These are phyloP conservation scores for Gobio gobio DNA, from an alignment of 2,113 vertebrate species.

Conservation along the genomic window DNA sequence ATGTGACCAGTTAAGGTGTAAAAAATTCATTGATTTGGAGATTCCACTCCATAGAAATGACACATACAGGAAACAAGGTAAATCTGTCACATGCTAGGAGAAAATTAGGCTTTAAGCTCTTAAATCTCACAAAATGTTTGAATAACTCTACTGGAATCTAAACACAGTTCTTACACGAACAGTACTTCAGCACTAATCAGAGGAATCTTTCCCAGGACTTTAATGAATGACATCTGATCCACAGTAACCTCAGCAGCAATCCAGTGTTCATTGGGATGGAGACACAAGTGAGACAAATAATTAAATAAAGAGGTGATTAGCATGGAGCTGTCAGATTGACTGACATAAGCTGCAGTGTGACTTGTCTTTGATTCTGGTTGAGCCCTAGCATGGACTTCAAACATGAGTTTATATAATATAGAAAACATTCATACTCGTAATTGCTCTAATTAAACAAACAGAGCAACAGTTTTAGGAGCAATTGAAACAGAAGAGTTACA, in stretches of 20 bases:
- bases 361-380: no score
- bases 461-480: no score
- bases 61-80: no score
- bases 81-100: background rate
- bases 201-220: background rate
- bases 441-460: no score
- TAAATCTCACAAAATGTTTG: background rate
- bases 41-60: no score
- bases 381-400: background rate
- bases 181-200: background rate
- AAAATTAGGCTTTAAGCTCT: background rate
- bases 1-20: background rate
- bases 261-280: background rate
- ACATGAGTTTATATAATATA: background rate
- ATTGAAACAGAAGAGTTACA: no score
- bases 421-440: no score
- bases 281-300: background rate
- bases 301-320: background rate
- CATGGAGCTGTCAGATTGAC: background rate
- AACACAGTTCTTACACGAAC: background rate
- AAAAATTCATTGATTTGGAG: background rate
- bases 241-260: background rate
- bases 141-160: background rate
- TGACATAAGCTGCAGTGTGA: background rate
- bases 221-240: background rate